These are phyloP conservation scores for Hiodon alosoides DNA, from an alignment of 2,113 vertebrate species.

Conservation along the genomic window DNA sequence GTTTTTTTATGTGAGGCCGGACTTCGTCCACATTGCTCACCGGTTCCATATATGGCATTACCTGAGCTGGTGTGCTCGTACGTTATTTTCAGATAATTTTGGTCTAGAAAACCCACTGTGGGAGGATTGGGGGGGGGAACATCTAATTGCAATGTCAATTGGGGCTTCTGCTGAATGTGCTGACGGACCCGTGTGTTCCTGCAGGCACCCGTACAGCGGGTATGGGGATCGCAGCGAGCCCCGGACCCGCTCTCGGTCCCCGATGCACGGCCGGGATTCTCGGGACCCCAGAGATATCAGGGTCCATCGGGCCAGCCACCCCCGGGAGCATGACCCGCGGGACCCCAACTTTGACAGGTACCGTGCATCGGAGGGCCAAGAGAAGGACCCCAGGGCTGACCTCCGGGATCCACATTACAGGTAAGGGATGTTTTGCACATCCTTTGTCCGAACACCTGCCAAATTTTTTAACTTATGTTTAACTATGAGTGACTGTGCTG, in stretches of 20 bases:
- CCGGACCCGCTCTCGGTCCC: slow-evolving; percentile 63
- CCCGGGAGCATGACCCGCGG: slow-evolving; percentile 60
- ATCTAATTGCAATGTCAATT: background rate
- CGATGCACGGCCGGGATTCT: slow-evolving; percentile 61
- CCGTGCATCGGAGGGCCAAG: slow-evolving; percentile 57
- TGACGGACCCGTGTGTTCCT: slow-evolving; percentile 20
- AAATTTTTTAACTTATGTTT: too few species aligned
- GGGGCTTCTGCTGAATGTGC: background rate
- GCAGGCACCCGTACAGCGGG: slow-evolving; percentile 46
- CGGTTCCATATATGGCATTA: too few species aligned
- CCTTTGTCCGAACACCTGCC: too few species aligned
- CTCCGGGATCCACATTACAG: slow-evolving; percentile 50
- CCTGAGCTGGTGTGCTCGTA: too few species aligned
- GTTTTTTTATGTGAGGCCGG: too few species aligned
- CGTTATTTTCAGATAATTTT: too few species aligned
- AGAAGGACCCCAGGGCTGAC: slow-evolving; percentile 53
- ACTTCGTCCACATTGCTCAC: too few species aligned
- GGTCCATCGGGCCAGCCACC: slow-evolving; percentile 58
- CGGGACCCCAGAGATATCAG: slow-evolving; percentile 64
- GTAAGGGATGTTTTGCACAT: slow-evolving; percentile 34
- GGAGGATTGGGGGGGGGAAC: too few species aligned
- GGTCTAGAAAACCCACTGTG: background rate
- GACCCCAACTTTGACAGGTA: slow-evolving; percentile 65
- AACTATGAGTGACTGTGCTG: background rate
- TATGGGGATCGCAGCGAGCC: slow-evolving; percentile 58